Evolutionary conservation across 2,888 invertebrate genomes (phyloP), one percentile per base, ranked within the genome.

Genomic region (Diaphora mendica): DNA sequence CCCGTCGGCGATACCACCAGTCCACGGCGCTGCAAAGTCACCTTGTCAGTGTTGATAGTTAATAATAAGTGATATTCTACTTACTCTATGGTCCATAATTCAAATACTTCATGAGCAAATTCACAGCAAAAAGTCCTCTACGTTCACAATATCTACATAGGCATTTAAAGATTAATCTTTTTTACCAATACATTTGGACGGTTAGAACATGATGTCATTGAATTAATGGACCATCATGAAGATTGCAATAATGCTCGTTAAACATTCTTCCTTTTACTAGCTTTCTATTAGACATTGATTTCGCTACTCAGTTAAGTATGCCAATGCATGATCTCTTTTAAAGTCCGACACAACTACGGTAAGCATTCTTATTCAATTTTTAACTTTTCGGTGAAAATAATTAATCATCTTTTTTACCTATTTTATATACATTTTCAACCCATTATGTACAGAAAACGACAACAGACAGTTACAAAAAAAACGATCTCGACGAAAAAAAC

Each of bases 1-100:
- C 98, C 74, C 96, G 99, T 81, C 97, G 98, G 85, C 97, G 98
- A 82, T 99, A 99, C 94, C 99, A 99, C 94, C 99, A 99, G 91
- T 98, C 98, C 48, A 97, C 98, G 0, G 97, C 98, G 9, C 97
- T 98, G 59, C 97, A 97, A 81, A 97, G 97, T 70, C 97, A 97
- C 87, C 96, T 97, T 82, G 97, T 97, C 70, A 96, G 96, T 84
- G 91, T 91, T 1, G 88, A 90, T 70, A 90, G 87, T 79, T 91
- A 90, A 84, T 73, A 11, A 62, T 20, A 23, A n/a, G 17, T n/a
- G 5, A 68, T 11, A 68, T 33, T 51, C 35, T 39, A 68, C 23
- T 55, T 69, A 59, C 55, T n/a, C 17, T 35, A 39, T 51, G 55
- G 51, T 68, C 44, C 33, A 51, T 55, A 51, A n/a, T 51, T n/a